Base-by-base conservation (phyloP, 2,113 vertebrate species). In the Eleginops maclovinus region DNA sequence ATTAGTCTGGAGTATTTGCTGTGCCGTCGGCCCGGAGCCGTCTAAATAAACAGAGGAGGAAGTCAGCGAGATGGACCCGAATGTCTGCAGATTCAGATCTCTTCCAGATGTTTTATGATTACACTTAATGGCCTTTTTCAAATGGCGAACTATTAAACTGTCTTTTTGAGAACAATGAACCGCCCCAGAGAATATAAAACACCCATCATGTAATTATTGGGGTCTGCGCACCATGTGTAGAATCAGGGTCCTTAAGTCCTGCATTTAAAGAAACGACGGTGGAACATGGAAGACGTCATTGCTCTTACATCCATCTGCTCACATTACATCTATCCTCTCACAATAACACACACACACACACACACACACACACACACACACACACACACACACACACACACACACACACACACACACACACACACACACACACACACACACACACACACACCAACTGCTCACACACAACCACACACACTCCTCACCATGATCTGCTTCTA, bases 71-170 rank as follows among this genome's bases (percentile, higher is more conserved):
- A 80, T 60, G 53, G 69, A 11, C 22, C 47, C 21, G 82, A 77
- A 85, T 68, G 44, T 62, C 71, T 61, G 64, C 77, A 50, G 72
- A 71, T 69, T 71, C 47, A 41, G 83, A 90, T 82, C 31, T 59
- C 53, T 75, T 89, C 81, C 90, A 90, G 79, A 89, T 88, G 85
- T 90, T 91, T 90, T 83, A 91, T 87, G 90, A 89, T 90, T 77
- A 75, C 56, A 82, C 46, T 68, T 90, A 90, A 91, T 80, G 49
- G 71, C 79, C 64, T 72, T 75, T 68, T 79, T 84, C 10, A 86
- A 82, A 88, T 76, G 46, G 72, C 65, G 53, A 84, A 82, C 79
- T 76, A 84, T 91, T 86, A 88, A 87, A 83, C 78, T 83, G 78
- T 77, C 87, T 81, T 84, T 77, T 75, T 87, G 81, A 79, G 80